Evolutionary conservation across 2,797 vertebrate genomes (phyloP).

Genomic region (Hipposideros larvatus): DNA sequence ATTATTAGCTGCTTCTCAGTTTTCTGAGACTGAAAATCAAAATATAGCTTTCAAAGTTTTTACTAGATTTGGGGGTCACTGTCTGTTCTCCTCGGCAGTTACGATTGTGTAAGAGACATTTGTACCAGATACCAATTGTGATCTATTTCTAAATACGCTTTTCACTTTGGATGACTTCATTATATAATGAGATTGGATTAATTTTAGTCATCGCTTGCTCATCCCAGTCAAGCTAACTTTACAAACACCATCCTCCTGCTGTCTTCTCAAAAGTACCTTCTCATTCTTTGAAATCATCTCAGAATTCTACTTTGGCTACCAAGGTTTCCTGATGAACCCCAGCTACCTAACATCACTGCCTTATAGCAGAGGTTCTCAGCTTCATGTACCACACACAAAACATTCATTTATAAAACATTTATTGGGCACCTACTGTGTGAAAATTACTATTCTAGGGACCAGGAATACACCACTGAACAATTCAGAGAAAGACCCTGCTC

Average conservation of each 20-base stretch:
- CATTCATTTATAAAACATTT: not conserved
- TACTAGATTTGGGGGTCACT: not conserved
- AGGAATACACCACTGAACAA: not conserved
- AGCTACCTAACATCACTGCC: not conserved
- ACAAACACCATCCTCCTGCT: not conserved
- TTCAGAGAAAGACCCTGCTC: not conserved
- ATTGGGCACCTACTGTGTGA: not conserved
- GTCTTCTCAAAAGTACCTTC: not conserved
- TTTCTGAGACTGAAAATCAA: slow-evolving; percentile 6
- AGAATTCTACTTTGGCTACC: not conserved
- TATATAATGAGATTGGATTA: not conserved
- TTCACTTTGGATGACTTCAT: not conserved
- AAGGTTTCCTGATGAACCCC: not conserved
- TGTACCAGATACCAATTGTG: not conserved
- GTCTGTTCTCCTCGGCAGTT: not conserved
- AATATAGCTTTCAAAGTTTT: not conserved
- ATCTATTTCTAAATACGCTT: not conserved
- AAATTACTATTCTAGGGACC: not conserved
- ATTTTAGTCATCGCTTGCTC: not conserved
- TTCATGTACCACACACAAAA: not conserved
- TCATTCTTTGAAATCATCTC: not conserved
- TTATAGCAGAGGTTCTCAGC: not conserved
- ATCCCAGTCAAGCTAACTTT: not conserved
- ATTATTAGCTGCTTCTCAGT: not conserved
- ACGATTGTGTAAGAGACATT: not conserved